Conservation (phyloP, 2,113 vertebrate species). For the Orthochromis malagaraziensis region DNA sequence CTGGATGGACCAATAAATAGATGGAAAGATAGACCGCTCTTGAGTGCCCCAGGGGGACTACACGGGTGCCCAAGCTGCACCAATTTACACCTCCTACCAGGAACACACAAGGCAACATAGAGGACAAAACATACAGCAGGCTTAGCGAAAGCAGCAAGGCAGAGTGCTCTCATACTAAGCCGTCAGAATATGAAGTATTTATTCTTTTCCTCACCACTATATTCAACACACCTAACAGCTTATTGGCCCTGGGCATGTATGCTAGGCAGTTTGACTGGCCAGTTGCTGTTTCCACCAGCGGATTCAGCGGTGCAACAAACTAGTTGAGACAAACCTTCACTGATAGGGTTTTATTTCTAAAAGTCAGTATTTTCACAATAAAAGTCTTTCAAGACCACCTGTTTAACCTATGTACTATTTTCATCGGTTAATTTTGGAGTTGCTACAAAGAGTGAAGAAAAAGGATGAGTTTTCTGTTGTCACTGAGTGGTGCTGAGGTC, state of each 20-base stretch:
- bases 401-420: neutral
- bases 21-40: neutral
- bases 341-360: neutral
- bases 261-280: neutral
- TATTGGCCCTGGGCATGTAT: neutral
- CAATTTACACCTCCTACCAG: neutral
- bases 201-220: neutral
- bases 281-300: neutral
- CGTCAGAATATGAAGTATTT: neutral
- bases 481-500: neutral
- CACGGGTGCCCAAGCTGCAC: neutral
- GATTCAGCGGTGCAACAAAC: neutral
- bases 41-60: neutral
- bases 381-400: neutral
- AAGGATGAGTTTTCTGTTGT: neutral
- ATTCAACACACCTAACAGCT: neutral
- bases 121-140: neutral
- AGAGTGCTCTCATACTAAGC: neutral
- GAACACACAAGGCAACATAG: neutral
- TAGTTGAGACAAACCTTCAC: neutral
- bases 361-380: neutral
- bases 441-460: neutral
- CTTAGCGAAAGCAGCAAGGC: neutral
- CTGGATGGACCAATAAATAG: neutral
- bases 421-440: no score